A percentile compares a stretch with the other conserved stretches of the same genome.
These are phyloP conservation scores for Bolborhynchus lineola DNA, from an alignment of 2,113 vertebrate genomes.

Conservation along the genomic window DNA sequence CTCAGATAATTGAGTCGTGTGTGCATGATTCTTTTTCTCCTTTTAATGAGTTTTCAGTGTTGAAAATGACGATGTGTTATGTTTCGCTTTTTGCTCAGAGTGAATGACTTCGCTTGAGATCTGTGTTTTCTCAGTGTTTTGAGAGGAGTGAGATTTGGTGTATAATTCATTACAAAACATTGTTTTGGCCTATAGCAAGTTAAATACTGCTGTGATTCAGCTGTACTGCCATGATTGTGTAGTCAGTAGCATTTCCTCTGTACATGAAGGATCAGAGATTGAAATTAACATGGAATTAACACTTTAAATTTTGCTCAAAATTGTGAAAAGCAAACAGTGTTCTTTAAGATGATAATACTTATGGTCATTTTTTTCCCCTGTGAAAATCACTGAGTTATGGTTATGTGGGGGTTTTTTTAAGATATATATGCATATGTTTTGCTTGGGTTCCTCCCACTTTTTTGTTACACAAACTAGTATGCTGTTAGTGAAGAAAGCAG, in stretches of 20 bases:
- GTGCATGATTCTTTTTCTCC: not conserved
- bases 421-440: accelerated
- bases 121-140: not conserved
- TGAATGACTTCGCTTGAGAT: not conserved
- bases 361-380: not conserved
- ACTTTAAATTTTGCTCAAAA: not conserved
- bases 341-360: not conserved
- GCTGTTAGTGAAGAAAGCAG: not conserved
- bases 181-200: not conserved
- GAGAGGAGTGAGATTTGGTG: not conserved
- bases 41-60: not conserved
- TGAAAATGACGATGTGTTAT: not conserved
- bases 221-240: not conserved
- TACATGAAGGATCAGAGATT: not conserved
- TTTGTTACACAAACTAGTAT: not conserved
- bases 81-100: not conserved
- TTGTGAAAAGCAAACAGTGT: not conserved
- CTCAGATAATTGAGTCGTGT: not conserved
- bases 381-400: not conserved
- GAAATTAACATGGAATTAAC: not conserved
- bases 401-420: not conserved
- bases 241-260: not conserved
- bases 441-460: not conserved
- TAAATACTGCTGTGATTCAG: not conserved
- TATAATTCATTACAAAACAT: not conserved